Percentiles rank a stretch among this genome's conserved stretches.
These are phyloP conservation scores for Ochotona curzoniae DNA, from an alignment of 2,113 vertebrate genomes.

Conservation along the genomic window DNA sequence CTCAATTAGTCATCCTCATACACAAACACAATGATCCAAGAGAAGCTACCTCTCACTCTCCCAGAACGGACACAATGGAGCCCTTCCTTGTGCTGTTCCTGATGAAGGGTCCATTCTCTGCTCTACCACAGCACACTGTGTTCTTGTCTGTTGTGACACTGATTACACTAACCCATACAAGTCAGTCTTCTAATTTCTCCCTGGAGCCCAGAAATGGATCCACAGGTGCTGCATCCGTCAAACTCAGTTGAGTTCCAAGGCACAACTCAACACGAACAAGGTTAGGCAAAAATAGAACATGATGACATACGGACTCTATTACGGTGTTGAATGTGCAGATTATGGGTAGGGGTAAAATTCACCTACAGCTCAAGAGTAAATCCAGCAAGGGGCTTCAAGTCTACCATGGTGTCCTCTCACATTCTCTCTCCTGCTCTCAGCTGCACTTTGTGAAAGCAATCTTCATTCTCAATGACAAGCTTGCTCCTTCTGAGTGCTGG, in stretches of 20 bases:
- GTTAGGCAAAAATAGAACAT: background rate
- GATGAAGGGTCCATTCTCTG: background rate
- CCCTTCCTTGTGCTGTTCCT: background rate
- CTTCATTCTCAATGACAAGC: background rate
- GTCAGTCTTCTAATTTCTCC: background rate
- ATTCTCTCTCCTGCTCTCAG: background rate
- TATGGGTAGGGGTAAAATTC: background rate
- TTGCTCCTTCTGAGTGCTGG: background rate
- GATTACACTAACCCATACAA: background rate
- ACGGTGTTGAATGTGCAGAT: background rate
- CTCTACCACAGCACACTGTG: fast-evolving
- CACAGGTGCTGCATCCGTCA: background rate
- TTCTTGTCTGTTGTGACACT: too few species aligned
- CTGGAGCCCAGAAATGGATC: background rate
- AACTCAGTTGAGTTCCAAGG: background rate
- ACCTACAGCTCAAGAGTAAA: background rate
- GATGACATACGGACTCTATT: background rate
- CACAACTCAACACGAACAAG: background rate
- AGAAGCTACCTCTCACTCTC: background rate
- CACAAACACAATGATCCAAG: background rate
- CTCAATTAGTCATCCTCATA: background rate
- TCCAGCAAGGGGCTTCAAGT: background rate
- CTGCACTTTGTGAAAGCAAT: background rate
- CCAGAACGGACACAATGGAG: background rate
- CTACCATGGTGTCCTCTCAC: background rate